Percentiles rank a stretch among this genome's conserved stretches.
phyloP scores from a whole-genome alignment of 2,888 invertebrate genomes.

The Dromius quadrimaculatus region DNA sequence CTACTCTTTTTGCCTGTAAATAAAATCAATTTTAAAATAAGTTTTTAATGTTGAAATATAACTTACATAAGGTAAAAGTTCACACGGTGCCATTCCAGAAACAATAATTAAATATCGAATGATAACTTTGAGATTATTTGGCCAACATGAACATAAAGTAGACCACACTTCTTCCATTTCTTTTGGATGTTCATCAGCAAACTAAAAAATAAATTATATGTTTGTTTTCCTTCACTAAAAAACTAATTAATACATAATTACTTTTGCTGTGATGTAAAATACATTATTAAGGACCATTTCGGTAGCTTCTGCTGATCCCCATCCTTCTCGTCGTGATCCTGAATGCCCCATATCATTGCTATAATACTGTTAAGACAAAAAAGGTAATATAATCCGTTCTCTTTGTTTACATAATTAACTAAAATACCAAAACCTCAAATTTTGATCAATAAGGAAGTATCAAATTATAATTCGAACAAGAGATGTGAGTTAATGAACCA shows the following conservation, averaged over 20 bases:
- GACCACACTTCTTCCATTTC: constrained; percentile 98
- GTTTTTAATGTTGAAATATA: neutral
- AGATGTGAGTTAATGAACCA: no score
- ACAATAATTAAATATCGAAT: constrained; percentile 96
- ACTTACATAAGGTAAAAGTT: constrained; percentile 91
- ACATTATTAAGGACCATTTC: constrained; percentile 99
- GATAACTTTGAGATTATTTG: constrained; percentile 96
- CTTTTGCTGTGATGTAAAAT: constrained; percentile 97
- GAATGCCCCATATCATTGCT: constrained; percentile 73
- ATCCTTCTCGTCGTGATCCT: constrained; percentile 87
- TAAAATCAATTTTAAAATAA: constrained; percentile 12
- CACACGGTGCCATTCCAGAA: constrained; percentile 96
- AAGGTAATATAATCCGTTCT: neutral
- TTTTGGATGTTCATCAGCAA: constrained; percentile 94
- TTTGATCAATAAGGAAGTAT: no score
- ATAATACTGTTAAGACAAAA: constrained; percentile 65
- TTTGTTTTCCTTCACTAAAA: neutral
- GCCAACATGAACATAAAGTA: constrained; percentile 95
- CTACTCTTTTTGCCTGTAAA: constrained; percentile 91
- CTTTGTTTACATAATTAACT: neutral
- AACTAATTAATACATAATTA: constrained; percentile 63
- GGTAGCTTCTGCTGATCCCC: constrained; percentile 99
- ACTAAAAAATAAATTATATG: constrained; percentile 68
- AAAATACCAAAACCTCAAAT: no score
- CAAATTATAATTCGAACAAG: no score